These are phyloP conservation scores for Trissolcus basalis DNA, from an alignment of 1,140 invertebrate genomes.

Conservation along the genomic window DNA sequence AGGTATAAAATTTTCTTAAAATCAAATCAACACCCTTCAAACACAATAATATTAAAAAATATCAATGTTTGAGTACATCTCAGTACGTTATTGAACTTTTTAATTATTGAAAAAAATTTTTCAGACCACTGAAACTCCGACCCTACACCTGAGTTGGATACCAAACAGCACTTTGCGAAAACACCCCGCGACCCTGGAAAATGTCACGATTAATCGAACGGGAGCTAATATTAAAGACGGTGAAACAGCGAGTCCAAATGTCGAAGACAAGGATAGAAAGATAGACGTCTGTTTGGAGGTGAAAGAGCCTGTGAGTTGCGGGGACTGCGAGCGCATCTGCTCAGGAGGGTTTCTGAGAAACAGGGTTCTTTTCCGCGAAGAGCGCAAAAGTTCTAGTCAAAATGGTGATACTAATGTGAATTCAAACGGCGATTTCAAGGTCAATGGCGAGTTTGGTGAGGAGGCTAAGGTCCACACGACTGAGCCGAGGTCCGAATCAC, in stretches of 20 bases:
- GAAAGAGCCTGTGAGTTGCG: constrained; percentile 69
- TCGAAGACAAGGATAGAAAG: constrained; percentile 54
- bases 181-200: constrained; percentile 87
- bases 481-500: constrained; percentile 41
- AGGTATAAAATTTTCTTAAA: constrained; percentile 69
- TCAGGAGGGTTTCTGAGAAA: constrained; percentile 64
- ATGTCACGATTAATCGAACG: constrained; percentile 58
- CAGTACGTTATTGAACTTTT: too few species aligned
- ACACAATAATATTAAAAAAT: not conserved
- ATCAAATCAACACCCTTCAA: too few species aligned
- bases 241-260: constrained; percentile 36
- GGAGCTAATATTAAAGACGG: constrained; percentile 24
- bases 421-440: constrained; percentile 25
- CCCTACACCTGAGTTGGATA: constrained; percentile 94
- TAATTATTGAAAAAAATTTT: not conserved
- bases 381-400: constrained; percentile 33
- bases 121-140: constrained; percentile 80
- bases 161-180: constrained; percentile 92
- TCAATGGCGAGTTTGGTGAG: constrained; percentile 18
- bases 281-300: constrained; percentile 72
- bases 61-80: too few species aligned
- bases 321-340: constrained; percentile 73
- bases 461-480: constrained; percentile 45
- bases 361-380: constrained; percentile 32
- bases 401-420: constrained; percentile 30